Evolutionary conservation across 2,797 vertebrate species (phyloP).

Genomic region (Neomorphus geoffroyi): DNA sequence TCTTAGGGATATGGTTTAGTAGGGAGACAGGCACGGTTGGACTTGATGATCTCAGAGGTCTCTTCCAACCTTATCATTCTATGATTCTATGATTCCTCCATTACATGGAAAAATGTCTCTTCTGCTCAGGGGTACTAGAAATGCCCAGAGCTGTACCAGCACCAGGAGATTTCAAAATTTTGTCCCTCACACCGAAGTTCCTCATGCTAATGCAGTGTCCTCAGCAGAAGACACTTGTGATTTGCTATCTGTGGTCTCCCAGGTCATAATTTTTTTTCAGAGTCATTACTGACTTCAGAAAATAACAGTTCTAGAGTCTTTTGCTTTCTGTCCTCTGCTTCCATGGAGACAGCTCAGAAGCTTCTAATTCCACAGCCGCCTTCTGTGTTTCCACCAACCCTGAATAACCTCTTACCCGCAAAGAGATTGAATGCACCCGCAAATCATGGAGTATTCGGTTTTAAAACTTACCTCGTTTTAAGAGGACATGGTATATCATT

Average conservation of each 20-base stretch:
- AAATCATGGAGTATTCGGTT: accelerated
- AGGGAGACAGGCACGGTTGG: too few species aligned
- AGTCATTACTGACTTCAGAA: background rate
- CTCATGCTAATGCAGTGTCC: background rate
- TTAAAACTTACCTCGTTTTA: accelerated
- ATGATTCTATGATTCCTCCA: too few species aligned
- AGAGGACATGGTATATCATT: accelerated
- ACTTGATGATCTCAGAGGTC: too few species aligned
- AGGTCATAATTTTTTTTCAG: background rate
- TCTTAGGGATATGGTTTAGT: too few species aligned
- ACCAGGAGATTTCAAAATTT: background rate
- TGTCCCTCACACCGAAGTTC: accelerated
- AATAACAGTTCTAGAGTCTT: background rate
- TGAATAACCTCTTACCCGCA: background rate
- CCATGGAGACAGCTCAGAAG: background rate
- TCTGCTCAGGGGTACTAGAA: background rate
- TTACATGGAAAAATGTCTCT: accelerated
- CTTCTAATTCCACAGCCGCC: accelerated
- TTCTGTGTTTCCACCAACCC: background rate
- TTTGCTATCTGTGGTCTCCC: background rate
- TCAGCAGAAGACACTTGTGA: background rate
- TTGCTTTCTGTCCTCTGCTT: background rate
- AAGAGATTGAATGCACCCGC: accelerated
- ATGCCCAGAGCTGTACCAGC: background rate
- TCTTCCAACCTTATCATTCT: too few species aligned